A percentile compares a stretch with the other conserved stretches of the same genome.
Evolutionary conservation across 2,888 invertebrate genomes (phyloP).

Genomic region (Dicranocentrus wangi): DNA sequence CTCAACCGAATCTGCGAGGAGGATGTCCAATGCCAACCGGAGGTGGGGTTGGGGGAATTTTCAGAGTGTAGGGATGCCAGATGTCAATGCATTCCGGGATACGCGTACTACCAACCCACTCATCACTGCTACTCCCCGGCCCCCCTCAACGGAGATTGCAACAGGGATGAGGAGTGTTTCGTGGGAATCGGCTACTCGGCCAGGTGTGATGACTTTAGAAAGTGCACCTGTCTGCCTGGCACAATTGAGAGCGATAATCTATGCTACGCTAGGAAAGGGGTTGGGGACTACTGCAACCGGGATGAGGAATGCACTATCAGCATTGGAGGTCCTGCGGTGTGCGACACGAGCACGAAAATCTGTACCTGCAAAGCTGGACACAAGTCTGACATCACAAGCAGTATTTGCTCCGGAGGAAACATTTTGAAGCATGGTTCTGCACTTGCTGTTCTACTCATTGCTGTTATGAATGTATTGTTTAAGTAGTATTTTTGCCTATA

Average conservation of each 20-base stretch:
- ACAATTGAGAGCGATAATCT: not conserved
- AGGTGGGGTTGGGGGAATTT: too few relatives aligned
- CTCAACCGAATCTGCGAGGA: too few relatives aligned
- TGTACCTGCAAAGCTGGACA: constrained; percentile 39
- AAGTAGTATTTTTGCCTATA: too few relatives aligned
- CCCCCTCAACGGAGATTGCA: not conserved
- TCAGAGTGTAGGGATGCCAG: too few relatives aligned
- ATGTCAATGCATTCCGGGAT: too few relatives aligned
- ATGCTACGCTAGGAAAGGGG: constrained; percentile 25
- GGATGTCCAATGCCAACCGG: too few relatives aligned
- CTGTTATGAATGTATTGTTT: too few relatives aligned
- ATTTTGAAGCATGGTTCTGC: too few relatives aligned
- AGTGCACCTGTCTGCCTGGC: constrained; percentile 27
- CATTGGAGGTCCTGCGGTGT: constrained; percentile 28
- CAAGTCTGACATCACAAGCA: not conserved
- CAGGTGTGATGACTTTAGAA: not conserved
- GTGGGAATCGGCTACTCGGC: not conserved
- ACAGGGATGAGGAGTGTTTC: not conserved
- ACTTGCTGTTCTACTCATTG: too few relatives aligned
- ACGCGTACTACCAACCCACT: too few relatives aligned
- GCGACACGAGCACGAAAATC: constrained; percentile 8
- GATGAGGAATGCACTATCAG: constrained; percentile 41
- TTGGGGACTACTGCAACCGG: constrained; percentile 34
- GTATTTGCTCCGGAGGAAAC: too few relatives aligned
- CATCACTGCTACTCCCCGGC: not conserved